Base-by-base conservation (phyloP, 2,888 invertebrate species). In the Dynastes grantii region DNA sequence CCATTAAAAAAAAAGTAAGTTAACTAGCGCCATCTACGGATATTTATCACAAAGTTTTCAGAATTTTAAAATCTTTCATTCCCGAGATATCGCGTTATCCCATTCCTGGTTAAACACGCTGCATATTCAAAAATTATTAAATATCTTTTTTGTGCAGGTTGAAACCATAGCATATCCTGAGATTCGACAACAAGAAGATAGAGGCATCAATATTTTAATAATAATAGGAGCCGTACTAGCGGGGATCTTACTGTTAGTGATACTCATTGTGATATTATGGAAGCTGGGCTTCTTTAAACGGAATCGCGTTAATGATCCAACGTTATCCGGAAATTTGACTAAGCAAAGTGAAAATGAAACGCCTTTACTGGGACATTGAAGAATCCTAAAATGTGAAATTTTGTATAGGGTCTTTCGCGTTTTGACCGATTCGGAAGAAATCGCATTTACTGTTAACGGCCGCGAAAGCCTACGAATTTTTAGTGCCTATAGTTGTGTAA, bases 261-360 rank as follows among this genome's bases (percentile, higher is more conserved):
- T 97, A 2, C 91, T 98, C 73, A 95, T 95, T 63, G 91, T 95
- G 71, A 91, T 94, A 29, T 90, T 98, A 79, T 97, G 96, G 94
- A 97, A 95, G 90, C 93, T 96, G 76, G 97, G 97, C 75, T 97
- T 97, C 92, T 97, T 97, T 90, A 96, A 96, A 86, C 90, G 96
- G 85, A 93, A 95, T 86, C 91, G 96, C 81, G 82, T 87, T 13
- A 95, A 95, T 4, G 96, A 96, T 88, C 95, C 94, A 0, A 96
- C 96, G 16, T 88, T 95, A 3, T 95, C 95, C 29, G 96, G 95
- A 4, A 88, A 88, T 79, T 82, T 88, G 70, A 85, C 85, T 64
- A 87, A 86, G 81, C 86, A 87, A 79, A 87, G 85, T 29, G 87
- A 88, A 81, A 83, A 81, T 67, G 85, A 85, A 80, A 85, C 77